A percentile compares a stretch with the other conserved stretches of the same genome.
Evolutionary conservation across 2,888 invertebrate genomes (phyloP).

Genomic region (Phrixothrix hirtus): DNA sequence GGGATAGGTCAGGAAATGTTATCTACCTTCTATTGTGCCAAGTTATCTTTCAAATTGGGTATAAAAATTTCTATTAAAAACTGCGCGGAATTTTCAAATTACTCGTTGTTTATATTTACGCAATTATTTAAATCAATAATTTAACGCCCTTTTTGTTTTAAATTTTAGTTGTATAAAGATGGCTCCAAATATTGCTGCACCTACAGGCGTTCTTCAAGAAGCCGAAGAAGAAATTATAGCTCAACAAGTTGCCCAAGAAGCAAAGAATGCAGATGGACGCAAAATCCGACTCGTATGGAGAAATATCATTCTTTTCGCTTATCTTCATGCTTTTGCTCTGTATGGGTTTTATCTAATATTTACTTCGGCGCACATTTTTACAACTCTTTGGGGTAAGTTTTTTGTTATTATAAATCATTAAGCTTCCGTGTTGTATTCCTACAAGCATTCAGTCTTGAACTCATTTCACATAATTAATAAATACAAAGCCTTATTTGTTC

Average conservation of each 20-base stretch:
- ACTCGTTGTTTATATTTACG: conserved; percentile 3
- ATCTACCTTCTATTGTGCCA: too few species aligned
- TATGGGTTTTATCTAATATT: conserved; percentile 76
- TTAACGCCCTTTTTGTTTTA: too few species aligned
- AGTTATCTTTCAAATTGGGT: too few species aligned
- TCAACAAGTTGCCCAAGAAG: conserved; percentile 33
- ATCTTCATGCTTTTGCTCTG: conserved; percentile 74
- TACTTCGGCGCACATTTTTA: conserved; percentile 74
- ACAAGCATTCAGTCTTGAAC: too few species aligned
- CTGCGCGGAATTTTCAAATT: neutral
- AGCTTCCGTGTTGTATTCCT: too few species aligned
- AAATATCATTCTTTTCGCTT: conserved; percentile 77
- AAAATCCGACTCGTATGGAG: conserved; percentile 75
- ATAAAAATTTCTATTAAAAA: too few species aligned
- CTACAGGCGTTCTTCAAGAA: conserved; percentile 68
- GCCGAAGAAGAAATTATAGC: conserved; percentile 61
- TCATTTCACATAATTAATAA: too few species aligned
- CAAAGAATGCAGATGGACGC: conserved; percentile 57
- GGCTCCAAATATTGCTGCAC: conserved; percentile 50
- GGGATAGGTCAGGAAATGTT: conserved; percentile 22
- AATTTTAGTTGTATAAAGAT: conserved; percentile 36
- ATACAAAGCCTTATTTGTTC: too few species aligned
- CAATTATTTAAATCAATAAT: too few species aligned
- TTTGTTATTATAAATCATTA: too few species aligned
- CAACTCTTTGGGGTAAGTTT: conserved; percentile 71